A percentile compares a stretch with the other conserved stretches of the same genome.
These are phyloP conservation scores for Coracias cyanogaster DNA, from an alignment of 2,797 vertebrate genomes.

Conservation along the genomic window DNA sequence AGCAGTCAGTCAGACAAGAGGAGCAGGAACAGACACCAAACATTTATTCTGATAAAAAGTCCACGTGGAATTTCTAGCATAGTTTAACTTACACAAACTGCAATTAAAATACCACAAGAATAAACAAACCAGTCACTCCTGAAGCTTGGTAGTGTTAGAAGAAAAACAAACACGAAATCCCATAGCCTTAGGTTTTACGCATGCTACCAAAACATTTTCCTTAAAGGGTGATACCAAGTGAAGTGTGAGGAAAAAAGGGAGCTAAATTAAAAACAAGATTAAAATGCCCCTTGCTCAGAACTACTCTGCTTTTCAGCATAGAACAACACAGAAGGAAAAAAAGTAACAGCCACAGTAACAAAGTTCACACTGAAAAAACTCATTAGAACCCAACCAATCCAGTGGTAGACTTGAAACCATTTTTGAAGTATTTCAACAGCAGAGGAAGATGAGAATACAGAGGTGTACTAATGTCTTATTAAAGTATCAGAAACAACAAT, in stretches of 20 bases:
- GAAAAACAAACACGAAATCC: conserved; percentile 44
- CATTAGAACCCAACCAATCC: neutral
- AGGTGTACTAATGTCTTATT: neutral
- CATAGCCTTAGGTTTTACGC: neutral
- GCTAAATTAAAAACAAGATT: neutral
- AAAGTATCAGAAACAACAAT: neutral
- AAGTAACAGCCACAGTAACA: neutral
- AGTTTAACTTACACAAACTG: conserved; percentile 53
- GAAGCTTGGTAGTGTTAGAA: conserved; percentile 22
- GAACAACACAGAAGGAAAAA: neutral
- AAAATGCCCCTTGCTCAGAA: neutral
- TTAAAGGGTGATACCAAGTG: neutral
- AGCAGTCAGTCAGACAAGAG: conserved; percentile 1
- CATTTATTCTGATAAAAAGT: conserved; percentile 60
- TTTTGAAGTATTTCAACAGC: neutral
- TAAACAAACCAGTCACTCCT: conserved; percentile 48
- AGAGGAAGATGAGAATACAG: neutral
- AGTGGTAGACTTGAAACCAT: neutral
- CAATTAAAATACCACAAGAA: conserved; percentile 68
- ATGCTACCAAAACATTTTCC: neutral
- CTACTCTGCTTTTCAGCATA: neutral
- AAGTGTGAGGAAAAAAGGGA: neutral
- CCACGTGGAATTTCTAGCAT: conserved; percentile 52
- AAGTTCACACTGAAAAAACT: neutral
- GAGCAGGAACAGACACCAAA: conserved; percentile 37